Conservation (phyloP, 2,113 vertebrate species). For the Poecile atricapillus region DNA sequence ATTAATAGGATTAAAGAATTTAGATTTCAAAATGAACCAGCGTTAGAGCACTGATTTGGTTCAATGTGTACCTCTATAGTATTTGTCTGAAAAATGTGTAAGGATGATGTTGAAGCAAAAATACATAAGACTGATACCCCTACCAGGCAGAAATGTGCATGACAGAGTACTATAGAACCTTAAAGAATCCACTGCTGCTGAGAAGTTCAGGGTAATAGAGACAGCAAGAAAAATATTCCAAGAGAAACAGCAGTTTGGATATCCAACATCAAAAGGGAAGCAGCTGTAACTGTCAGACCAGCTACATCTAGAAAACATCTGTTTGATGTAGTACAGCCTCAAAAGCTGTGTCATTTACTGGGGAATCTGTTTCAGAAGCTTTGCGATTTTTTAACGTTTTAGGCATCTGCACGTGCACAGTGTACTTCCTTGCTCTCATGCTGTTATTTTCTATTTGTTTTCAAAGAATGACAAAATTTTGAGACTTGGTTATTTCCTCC, state of each 20-base stretch:
- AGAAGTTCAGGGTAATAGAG: neutral
- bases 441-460: conserved; percentile 14
- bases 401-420: neutral
- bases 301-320: neutral
- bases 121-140: neutral
- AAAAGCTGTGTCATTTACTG: neutral
- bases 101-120: neutral
- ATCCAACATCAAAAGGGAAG: neutral
- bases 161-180: neutral
- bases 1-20: neutral
- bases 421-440: neutral
- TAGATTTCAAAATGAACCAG: neutral
- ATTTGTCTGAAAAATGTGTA: neutral
- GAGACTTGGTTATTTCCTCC: neutral
- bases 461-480: neutral
- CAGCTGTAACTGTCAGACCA: neutral
- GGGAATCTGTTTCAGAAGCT: neutral
- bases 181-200: neutral
- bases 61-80: neutral
- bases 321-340: neutral
- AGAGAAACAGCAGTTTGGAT: neutral
- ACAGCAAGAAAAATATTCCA: neutral
- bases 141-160: neutral
- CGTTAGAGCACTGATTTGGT: neutral
- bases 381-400: neutral